Conservation (phyloP, 2,797 vertebrate species). For the Dromococcyx pavoninus region DNA sequence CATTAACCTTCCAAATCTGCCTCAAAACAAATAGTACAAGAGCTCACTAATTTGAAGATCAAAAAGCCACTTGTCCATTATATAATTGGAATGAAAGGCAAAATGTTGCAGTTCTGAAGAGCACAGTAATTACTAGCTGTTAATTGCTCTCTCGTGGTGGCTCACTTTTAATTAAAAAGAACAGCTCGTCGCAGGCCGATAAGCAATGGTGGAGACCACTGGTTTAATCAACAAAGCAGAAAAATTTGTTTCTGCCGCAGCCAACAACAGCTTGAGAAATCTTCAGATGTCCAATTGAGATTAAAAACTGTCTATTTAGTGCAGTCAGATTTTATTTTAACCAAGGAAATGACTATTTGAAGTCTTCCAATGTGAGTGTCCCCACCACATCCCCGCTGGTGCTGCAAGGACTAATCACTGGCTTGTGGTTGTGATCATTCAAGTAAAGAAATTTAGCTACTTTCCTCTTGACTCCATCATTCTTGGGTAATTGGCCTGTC, state of each 20-base stretch:
- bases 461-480: slow-evolving; percentile 88
- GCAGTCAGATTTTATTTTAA: slow-evolving; percentile 98
- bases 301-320: slow-evolving; percentile 99
- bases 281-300: slow-evolving; percentile 99
- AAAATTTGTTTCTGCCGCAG: slow-evolving; percentile 92
- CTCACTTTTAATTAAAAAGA: slow-evolving; percentile 99
- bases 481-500: slow-evolving; percentile 88
- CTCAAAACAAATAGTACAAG: slow-evolving; percentile 98
- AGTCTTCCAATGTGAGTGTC: slow-evolving; percentile 89
- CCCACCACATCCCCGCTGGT: slow-evolving; percentile 86
- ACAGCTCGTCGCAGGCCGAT: slow-evolving; percentile 96
- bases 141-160: slow-evolving; percentile 99
- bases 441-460: slow-evolving; percentile 96
- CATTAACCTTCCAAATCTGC: slow-evolving; percentile 97
- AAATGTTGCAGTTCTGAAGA: slow-evolving; percentile 97
- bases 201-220: slow-evolving; percentile 90
- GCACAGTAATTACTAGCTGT: slow-evolving; percentile 99
- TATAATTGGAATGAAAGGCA: slow-evolving; percentile 98
- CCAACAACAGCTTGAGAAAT: slow-evolving; percentile 95
- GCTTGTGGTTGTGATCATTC: slow-evolving; percentile 91
- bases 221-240: slow-evolving; percentile 99
- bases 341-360: slow-evolving; percentile 93
- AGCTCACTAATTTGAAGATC: slow-evolving; percentile 99
- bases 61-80: slow-evolving; percentile 99
- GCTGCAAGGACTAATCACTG: slow-evolving; percentile 91